Evolutionary conservation across 1,140 invertebrate genomes (phyloP), one percentile per base, ranked within the genome.

Genomic region (Brachionus calyciflorus): DNA sequence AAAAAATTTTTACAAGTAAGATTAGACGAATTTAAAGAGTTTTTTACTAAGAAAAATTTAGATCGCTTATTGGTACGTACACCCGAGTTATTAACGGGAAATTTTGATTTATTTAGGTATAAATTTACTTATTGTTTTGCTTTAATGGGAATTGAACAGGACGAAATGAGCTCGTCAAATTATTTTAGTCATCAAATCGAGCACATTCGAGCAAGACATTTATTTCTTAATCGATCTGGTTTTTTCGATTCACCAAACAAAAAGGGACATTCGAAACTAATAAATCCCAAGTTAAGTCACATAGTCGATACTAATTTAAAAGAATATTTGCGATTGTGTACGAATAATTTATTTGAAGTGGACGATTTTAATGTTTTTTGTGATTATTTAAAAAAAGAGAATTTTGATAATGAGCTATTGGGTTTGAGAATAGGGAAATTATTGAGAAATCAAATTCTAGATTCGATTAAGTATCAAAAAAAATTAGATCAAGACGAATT

Each of bases 61-160:
- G 69, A 49, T 14, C 6, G 44, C 0, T 7, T 55, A 2, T 55
- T 73, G 14, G 3, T 55, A 1, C 28, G 69, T 7, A 26, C 28
- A 12, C 81, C 81, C 10, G 14, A 68, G 14, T 24, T 82, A 14
- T 37, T 83, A n/a, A 69, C 78, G n/a, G 79, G 78, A 12, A 79
- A 81, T 44, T 70, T 78, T 26, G 69, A 76, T 10, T 49, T 78
- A 1, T 78, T 83, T 21, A 49, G 75, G 21, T 69, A 79, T 24
- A 81, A 80, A 75, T 82, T 81, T 77, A 48, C 80, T 33, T 83
- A 83, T 77, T 80, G 82, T 19, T 80, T 78, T 77, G 53, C 76
- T 40, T 49, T 77, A 30, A 82, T 83, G 81, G 80, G 80, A 21
- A 77, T 82, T 6, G 77, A 81, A 5, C 80, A 82, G 40, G 63